Evolutionary conservation across 2,113 vertebrate species (phyloP), one percentile per base, ranked within the genome.

Genomic region (Microtus ochrogaster): DNA sequence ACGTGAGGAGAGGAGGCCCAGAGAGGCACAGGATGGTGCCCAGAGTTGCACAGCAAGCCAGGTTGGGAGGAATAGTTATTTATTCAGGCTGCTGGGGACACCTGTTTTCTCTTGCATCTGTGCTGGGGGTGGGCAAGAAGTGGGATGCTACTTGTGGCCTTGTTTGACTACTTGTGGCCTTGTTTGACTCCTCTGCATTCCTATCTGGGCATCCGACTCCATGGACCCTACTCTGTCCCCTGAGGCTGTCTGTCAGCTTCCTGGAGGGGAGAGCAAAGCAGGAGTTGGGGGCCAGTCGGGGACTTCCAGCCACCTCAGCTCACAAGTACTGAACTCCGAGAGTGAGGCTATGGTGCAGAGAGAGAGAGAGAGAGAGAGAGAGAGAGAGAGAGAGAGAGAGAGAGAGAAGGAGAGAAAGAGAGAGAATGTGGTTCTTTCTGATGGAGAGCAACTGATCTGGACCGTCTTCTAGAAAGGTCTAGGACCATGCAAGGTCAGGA

Each of bases 371-470:
- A 39, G 36, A 8, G 6, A 4, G 2, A 21, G 55, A 24, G 14
- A 39, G 36, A 8, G 6, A 4, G 2, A 2, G 65, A 26, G 36
- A 5, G 0, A 16, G 49, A 52, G 44, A 21, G 55, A 24, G 14
- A n/a, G 36, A 8, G 6, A 4, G 2, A n/a, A n/a, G n/a, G n/a
- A n/a, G 41, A 44, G 41, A 44, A 5, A 44, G 0, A 2, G 65
- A 17, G 36, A 2, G 0, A 1, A 0, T 5, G 1, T 0, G 0
- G 9, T 8, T 22, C 36, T 17, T 91, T 36, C 70, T 13, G 0
- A 1, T 2, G 7, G 61, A 58, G 36, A 55, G 26, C 63, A 10
- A 36, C 26, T 2, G 0, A 21, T 28, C 36, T 0, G 0, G 47
- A 12, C 63, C 30, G 0, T 55, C 70, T 91, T 72, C 44, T 78